These are phyloP conservation scores for Atractosteus spatula DNA, from an alignment of 2,113 vertebrate genomes.

Conservation along the genomic window DNA sequence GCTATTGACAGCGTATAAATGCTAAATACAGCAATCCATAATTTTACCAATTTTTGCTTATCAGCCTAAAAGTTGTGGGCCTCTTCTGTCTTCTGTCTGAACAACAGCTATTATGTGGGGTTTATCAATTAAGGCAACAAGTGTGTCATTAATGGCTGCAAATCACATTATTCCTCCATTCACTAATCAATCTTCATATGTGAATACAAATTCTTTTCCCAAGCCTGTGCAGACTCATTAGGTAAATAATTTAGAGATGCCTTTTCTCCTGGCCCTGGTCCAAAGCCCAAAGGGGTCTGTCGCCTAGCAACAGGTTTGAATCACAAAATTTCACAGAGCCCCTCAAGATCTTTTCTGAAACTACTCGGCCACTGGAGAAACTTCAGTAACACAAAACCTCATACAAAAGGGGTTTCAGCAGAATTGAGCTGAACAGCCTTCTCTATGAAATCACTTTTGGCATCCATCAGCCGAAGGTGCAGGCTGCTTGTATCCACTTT, in stretches of 20 bases:
- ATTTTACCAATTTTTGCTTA: too few relatives aligned
- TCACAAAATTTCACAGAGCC: neutral
- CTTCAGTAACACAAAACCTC: constrained; percentile 9
- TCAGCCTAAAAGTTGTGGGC: too few relatives aligned
- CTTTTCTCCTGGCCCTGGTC: neutral
- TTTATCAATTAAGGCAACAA: constrained; percentile 12
- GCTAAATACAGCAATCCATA: too few relatives aligned
- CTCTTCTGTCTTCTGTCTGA: too few relatives aligned
- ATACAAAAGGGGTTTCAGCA: neutral
- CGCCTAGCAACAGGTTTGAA: constrained; percentile 19
- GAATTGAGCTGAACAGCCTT: neutral
- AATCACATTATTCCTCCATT: constrained; percentile 8
- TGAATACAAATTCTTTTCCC: constrained; percentile 21
- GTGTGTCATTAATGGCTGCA: constrained; percentile 12
- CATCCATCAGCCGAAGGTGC: neutral
- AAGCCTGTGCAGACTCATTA: neutral
- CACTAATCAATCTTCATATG: constrained; percentile 13
- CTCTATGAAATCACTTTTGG: constrained; percentile 6
- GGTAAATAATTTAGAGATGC: neutral
- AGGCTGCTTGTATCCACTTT: too few relatives aligned
- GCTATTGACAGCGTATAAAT: too few relatives aligned
- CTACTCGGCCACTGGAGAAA: constrained; percentile 1
- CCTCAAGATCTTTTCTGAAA: neutral
- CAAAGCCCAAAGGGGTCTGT: constrained; percentile 6
- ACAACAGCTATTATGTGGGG: neutral